Percentiles rank a stretch among this genome's conserved stretches.
Evolutionary conservation across 2,888 invertebrate species (phyloP).

Genomic region (Pammene fasciana): DNA sequence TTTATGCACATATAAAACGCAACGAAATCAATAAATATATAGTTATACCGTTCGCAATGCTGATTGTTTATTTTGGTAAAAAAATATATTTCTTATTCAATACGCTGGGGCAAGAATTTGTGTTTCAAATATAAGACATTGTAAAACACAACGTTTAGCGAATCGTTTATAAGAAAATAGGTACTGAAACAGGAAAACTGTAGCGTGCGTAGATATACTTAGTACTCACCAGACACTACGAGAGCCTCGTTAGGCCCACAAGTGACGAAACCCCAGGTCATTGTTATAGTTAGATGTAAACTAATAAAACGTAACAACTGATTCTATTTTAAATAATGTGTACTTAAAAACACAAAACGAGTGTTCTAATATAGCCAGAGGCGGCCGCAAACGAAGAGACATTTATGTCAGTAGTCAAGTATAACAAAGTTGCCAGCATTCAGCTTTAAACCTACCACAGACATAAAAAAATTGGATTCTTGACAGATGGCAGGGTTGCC

Average conservation of each 20-base stretch:
- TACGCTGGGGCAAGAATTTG: neutral
- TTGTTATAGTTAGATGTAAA: constrained; percentile 51
- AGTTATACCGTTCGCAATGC: constrained; percentile 10
- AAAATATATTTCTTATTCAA: neutral
- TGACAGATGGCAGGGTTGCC: too few relatives aligned
- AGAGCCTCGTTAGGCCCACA: constrained; percentile 97
- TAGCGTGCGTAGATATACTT: constrained; percentile 23
- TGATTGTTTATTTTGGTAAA: neutral
- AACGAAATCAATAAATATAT: neutral
- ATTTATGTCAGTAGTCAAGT: constrained; percentile 31
- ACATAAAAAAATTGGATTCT: too few relatives aligned
- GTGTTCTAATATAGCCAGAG: constrained; percentile 44
- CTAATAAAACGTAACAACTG: constrained; percentile 56
- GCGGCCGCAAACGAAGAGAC: constrained; percentile 41
- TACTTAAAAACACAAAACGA: constrained; percentile 61
- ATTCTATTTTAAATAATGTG: constrained; percentile 54
- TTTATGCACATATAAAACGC: neutral
- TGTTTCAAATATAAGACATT: neutral
- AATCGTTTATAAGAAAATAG: neutral
- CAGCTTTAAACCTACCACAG: neutral
- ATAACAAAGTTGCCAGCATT: constrained; percentile 11
- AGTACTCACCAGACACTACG: constrained; percentile 92
- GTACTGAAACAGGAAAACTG: constrained; percentile 12
- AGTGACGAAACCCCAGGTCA: constrained; percentile 95
- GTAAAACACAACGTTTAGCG: neutral